Conservation (phyloP, 2,888 invertebrate species). For the Tridacna crocea region DNA sequence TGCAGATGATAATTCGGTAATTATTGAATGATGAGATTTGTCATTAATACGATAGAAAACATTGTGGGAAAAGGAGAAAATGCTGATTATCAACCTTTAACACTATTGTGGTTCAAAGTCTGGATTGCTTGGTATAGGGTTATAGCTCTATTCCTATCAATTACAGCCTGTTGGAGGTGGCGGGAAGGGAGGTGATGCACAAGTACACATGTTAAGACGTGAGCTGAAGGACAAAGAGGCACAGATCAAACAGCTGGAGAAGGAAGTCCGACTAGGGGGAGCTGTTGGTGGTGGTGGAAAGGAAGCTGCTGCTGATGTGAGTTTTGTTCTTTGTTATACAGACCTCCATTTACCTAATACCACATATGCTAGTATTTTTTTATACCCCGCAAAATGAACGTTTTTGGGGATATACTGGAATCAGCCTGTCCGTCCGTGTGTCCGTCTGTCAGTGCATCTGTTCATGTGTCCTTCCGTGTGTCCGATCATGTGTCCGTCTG, state of each 20-base stretch:
- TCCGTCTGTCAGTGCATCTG: too few relatives aligned
- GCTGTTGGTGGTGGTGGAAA: constrained; percentile 35
- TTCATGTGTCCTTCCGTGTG: too few relatives aligned
- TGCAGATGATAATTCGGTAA: not conserved
- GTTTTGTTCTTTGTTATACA: not conserved
- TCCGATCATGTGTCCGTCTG: too few relatives aligned
- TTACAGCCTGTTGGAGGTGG: constrained; percentile 29
- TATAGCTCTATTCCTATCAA: too few relatives aligned
- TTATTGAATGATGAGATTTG: not conserved
- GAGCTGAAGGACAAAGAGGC: constrained; percentile 76
- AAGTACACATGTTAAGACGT: constrained; percentile 70
- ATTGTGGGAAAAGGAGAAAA: not conserved
- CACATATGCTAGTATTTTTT: not conserved
- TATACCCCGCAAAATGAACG: not conserved
- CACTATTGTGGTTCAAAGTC: not conserved
- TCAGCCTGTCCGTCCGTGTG: too few relatives aligned
- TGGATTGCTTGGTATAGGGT: too few relatives aligned
- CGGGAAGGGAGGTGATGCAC: constrained; percentile 60
- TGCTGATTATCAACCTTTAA: not conserved
- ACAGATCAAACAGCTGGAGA: constrained; percentile 77
- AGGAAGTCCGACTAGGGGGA: constrained; percentile 67
- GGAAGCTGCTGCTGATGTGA: constrained; percentile 36
- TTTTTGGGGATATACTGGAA: too few relatives aligned
- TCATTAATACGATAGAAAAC: not conserved
- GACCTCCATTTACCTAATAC: not conserved